Evolutionary conservation across 2,797 vertebrate species (phyloP).

Genomic region (Coregonus suidteri): DNA sequence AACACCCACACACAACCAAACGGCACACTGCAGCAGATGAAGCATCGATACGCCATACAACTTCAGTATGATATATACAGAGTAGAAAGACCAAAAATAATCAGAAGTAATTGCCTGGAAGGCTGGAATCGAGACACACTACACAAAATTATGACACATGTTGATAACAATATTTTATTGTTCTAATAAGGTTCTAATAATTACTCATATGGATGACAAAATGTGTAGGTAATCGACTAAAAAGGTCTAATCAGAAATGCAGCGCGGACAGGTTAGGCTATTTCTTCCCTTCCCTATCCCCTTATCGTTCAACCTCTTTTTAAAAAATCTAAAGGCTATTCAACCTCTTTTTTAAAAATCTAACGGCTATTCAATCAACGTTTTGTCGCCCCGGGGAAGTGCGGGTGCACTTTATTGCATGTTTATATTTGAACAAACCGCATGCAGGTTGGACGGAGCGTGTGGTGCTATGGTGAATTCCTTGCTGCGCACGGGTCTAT

Average conservation of each 20-base stretch:
- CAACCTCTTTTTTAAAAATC: too few relatives aligned
- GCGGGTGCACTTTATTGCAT: background rate
- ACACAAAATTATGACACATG: background rate
- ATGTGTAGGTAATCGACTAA: background rate
- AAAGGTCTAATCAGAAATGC: background rate
- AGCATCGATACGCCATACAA: background rate
- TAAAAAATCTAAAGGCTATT: background rate
- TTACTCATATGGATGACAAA: background rate
- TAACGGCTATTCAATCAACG: conserved; percentile 11
- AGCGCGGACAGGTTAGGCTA: too few relatives aligned
- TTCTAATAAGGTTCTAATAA: background rate
- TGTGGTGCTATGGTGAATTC: background rate
- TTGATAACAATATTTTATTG: background rate
- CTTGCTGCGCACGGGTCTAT: background rate
- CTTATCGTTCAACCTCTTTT: conserved; percentile 1
- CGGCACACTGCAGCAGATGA: background rate
- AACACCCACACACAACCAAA: too few relatives aligned
- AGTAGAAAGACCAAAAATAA: too few relatives aligned
- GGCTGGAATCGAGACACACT: background rate
- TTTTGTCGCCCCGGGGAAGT: conserved; percentile 26
- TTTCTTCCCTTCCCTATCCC: background rate
- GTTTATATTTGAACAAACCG: background rate
- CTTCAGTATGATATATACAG: too few relatives aligned
- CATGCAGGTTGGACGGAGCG: background rate
- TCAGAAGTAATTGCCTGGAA: background rate